Evolutionary conservation across 2,888 invertebrate species (phyloP), one percentile per base, ranked within the genome.

Genomic region (Mythimna albipuncta): DNA sequence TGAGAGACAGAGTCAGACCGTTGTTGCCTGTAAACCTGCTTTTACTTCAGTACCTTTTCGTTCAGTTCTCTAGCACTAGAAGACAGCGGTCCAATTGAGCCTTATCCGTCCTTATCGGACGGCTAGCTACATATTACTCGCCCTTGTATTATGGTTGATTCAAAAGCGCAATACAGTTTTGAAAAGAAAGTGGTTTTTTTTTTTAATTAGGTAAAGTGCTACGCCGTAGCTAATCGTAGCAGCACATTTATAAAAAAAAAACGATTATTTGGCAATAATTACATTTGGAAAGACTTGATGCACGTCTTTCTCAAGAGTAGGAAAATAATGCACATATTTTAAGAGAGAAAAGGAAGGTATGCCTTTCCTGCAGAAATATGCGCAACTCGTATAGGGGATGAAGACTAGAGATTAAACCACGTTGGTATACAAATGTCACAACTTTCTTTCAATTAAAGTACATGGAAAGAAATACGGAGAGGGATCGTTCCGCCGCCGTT

Each of bases 401-500:
- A 21, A 55, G 38, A 54, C n/a, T 64, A 47, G 52, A 69, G 69
- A 79, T 41, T 52, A n/a, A 61, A 59, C 32, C 38, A 59, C 16
- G 35, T 6, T 62, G 26, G 7, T 38, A 59, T 35, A 64, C 57
- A 70, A 81, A 66, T 59, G 52, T 55, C 52, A 21, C 57, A 68
- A 72, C 62, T 70, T 72, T 69, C 72, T 80, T 71, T 44, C 64
- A 78, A 75, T 80, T 79, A 82, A 63, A 66, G 54, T 70, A 70
- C 81, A 76, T 79, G 74, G 69, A 79, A 77, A 73, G 77, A 71
- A 71, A 79, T 77, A 63, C 59, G 61, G 50, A 69, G 63, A 69
- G 57, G 61, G 72, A 77, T 83, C 77, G 82, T 75, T 72, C 83
- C 79, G 81, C 84, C 79, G 86, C 81, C 80, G 86, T 89, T 88